These are phyloP conservation scores for Poeciliopsis infans DNA, from an alignment of 2,797 vertebrate species.

Conservation along the genomic window DNA sequence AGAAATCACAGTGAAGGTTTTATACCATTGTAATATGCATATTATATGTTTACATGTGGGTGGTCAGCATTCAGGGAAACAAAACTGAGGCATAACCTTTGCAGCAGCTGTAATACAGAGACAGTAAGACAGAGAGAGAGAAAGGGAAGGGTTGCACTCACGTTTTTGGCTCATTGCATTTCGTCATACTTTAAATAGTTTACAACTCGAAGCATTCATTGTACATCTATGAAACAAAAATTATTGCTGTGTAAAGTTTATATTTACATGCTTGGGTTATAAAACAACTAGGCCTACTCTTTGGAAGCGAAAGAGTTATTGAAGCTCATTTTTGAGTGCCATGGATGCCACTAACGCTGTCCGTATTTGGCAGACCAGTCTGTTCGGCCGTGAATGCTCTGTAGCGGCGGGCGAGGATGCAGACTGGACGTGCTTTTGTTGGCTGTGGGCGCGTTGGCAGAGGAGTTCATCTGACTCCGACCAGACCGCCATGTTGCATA, in stretches of 20 bases:
- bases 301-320: slow-evolving; percentile 63
- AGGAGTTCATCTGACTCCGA: slow-evolving; percentile 80
- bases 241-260: slow-evolving; percentile 82
- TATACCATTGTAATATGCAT: slow-evolving; percentile 53
- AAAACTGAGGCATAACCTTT: slow-evolving; percentile 47
- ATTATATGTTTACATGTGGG: slow-evolving; percentile 47
- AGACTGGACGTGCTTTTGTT: slow-evolving; percentile 82
- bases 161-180: slow-evolving; percentile 59
- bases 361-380: slow-evolving; percentile 95
- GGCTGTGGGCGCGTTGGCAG: slow-evolving; percentile 77
- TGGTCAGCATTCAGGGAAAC: slow-evolving; percentile 53
- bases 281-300: slow-evolving; percentile 75
- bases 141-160: slow-evolving; percentile 25
- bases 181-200: slow-evolving; percentile 50
- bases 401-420: slow-evolving; percentile 80
- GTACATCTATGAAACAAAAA: slow-evolving; percentile 58
- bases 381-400: slow-evolving; percentile 86
- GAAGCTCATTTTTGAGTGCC: slow-evolving; percentile 32
- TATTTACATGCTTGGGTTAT: slow-evolving; percentile 63
- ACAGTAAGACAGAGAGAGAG: slow-evolving; percentile 40
- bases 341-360: slow-evolving; percentile 80
- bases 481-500: slow-evolving; percentile 88
- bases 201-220: slow-evolving; percentile 70
- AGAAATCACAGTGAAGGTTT: slow-evolving; percentile 59
- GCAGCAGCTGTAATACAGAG: slow-evolving; percentile 34